These are phyloP conservation scores for Euzophera pinguis DNA, from an alignment of 2,888 invertebrate genomes.

Conservation along the genomic window DNA sequence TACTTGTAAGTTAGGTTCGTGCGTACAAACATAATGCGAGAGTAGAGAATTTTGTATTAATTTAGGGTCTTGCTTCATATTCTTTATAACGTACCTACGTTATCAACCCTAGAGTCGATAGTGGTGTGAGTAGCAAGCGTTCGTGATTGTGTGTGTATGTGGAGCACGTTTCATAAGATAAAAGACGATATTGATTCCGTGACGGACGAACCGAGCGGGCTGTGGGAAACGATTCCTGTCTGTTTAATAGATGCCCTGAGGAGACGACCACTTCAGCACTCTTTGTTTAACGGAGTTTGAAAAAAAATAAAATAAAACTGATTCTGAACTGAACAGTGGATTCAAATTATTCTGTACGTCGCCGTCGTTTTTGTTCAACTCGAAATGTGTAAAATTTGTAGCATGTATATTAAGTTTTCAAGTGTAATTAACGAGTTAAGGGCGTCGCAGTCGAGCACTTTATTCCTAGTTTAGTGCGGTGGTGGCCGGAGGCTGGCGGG, in stretches of 20 bases:
- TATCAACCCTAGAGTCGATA: slow-evolving; percentile 32
- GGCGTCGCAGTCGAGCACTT: slow-evolving; percentile 58
- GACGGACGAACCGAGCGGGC: slow-evolving; percentile 72
- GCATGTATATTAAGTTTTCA: slow-evolving; percentile 57
- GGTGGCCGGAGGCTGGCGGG: slow-evolving; percentile 51
- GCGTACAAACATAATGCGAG: slow-evolving; percentile 51
- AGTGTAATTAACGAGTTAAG: slow-evolving; percentile 69
- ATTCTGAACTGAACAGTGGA: slow-evolving; percentile 13
- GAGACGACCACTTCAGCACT: slow-evolving; percentile 50
- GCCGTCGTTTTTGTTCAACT: slow-evolving; percentile 25
- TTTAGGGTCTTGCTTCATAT: slow-evolving; percentile 53
- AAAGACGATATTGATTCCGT: slow-evolving; percentile 79
- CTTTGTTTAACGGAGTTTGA: slow-evolving; percentile 45
- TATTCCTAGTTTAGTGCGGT: slow-evolving; percentile 62
- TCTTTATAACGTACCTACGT: slow-evolving; percentile 44
- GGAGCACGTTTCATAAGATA: slow-evolving; percentile 75
- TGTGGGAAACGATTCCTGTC: slow-evolving; percentile 76
- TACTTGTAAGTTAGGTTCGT: slow-evolving; percentile 41
- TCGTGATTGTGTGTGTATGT: slow-evolving; percentile 51
- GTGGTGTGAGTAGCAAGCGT: slow-evolving; percentile 37
- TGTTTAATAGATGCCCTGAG: slow-evolving; percentile 70
- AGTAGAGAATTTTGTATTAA: slow-evolving; percentile 63
- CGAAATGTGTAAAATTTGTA: slow-evolving; percentile 37
- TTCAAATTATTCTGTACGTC: too few relatives aligned
- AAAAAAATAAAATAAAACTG: slow-evolving; percentile 39